Conservation (phyloP, 2,797 vertebrate genomes). For the Stomatorhinus walkeri region DNA sequence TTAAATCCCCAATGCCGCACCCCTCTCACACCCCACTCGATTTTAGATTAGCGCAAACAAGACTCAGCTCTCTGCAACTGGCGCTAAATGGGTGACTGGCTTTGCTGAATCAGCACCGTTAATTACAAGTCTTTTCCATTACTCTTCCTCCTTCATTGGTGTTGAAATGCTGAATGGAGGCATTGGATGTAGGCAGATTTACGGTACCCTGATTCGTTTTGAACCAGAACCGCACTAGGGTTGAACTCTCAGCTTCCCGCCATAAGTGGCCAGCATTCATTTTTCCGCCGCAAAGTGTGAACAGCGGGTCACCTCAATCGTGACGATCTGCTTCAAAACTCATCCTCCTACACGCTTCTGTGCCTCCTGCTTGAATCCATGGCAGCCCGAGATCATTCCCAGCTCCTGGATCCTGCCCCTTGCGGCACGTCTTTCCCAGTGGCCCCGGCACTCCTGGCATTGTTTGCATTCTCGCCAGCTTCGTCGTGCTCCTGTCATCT, state of each 20-base stretch:
- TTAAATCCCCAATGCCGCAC: background rate
- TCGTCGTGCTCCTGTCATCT: conserved; percentile 4
- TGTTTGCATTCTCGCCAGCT: background rate
- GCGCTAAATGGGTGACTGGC: conserved; percentile 30
- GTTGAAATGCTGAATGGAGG: background rate
- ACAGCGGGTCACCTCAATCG: conserved; percentile 7
- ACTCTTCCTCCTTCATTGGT: background rate
- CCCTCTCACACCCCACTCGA: background rate
- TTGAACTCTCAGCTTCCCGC: background rate
- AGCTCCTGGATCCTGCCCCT: background rate
- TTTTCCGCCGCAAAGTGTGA: conserved; percentile 19
- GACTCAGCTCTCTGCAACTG: conserved; percentile 26
- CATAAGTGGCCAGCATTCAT: conserved; percentile 9
- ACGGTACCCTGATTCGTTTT: background rate
- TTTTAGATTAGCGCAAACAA: conserved; percentile 34
- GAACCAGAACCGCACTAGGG: background rate
- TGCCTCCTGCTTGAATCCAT: background rate
- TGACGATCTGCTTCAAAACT: background rate
- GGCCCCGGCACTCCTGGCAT: background rate
- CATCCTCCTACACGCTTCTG: background rate
- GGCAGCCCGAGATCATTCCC: background rate
- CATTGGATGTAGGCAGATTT: background rate
- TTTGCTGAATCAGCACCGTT: conserved; percentile 25
- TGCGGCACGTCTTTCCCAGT: background rate
- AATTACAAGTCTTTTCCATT: conserved; percentile 29